A percentile compares a stretch with the other conserved stretches of the same genome.
These are phyloP conservation scores for Aricia agestis DNA, from an alignment of 1,140 invertebrate species.

Conservation along the genomic window DNA sequence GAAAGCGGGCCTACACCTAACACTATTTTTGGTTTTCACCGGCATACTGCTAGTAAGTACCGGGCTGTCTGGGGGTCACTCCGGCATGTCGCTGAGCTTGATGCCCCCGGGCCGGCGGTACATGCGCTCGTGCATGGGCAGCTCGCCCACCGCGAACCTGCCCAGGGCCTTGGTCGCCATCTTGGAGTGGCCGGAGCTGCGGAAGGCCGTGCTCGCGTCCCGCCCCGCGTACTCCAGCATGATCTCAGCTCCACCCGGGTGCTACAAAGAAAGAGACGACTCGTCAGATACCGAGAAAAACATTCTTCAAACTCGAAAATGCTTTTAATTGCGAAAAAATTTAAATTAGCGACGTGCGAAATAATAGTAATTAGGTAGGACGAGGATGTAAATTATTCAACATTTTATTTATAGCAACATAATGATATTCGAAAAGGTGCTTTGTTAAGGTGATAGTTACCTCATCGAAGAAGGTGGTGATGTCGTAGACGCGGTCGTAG, in stretches of 20 bases:
- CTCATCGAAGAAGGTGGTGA: constrained; percentile 83
- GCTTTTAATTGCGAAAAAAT: constrained; percentile 4
- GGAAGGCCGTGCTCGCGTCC: constrained; percentile 90
- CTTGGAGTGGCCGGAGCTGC: constrained; percentile 86
- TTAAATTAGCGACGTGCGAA: not conserved
- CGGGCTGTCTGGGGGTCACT: constrained; percentile 32
- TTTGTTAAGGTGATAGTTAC: constrained; percentile 41
- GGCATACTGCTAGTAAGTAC: not conserved
- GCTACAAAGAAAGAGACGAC: constrained; percentile 69
- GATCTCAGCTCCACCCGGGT: constrained; percentile 91
- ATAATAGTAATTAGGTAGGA: not conserved
- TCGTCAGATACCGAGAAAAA: constrained; percentile 7
- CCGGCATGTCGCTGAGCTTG: constrained; percentile 63
- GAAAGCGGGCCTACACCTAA: not conserved
- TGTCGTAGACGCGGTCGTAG: constrained; percentile 86
- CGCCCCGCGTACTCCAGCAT: constrained; percentile 90
- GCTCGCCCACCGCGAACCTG: constrained; percentile 83
- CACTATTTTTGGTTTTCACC: not conserved
- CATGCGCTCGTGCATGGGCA: constrained; percentile 82
- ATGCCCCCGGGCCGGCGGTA: constrained; percentile 77
- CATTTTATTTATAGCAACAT: too few relatives aligned
- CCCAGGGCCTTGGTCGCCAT: constrained; percentile 79
- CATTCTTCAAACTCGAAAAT: not conserved
- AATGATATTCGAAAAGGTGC: too few relatives aligned
- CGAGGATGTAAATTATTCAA: not conserved